Conservation (phyloP, 2,797 vertebrate genomes). For the Picus viridis region DNA sequence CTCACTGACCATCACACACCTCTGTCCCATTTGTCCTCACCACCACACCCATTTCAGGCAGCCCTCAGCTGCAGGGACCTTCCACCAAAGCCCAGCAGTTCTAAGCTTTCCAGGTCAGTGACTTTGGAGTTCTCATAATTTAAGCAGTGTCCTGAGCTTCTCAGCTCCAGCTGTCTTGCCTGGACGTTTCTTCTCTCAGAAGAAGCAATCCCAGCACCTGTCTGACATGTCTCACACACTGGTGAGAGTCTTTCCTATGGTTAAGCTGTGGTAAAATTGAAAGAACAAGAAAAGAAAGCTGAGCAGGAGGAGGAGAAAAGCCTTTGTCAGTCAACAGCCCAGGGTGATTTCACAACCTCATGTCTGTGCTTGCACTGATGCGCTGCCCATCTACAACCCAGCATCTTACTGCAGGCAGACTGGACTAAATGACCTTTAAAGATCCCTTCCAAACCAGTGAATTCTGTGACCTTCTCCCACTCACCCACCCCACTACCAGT, state of each 20-base stretch:
- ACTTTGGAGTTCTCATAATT: fast-evolving
- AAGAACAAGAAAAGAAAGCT: background rate
- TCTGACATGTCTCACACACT: fast-evolving
- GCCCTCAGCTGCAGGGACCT: background rate
- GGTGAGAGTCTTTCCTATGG: background rate
- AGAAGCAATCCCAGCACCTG: background rate
- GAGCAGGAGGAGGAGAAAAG: background rate
- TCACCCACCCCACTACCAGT: background rate
- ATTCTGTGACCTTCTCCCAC: background rate
- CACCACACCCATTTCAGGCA: background rate
- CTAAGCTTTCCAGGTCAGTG: fast-evolving
- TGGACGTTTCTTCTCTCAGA: background rate
- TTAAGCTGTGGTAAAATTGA: background rate
- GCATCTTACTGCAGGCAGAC: fast-evolving
- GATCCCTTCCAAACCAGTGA: no score
- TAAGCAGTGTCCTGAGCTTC: background rate
- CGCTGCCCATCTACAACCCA: background rate
- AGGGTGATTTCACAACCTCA: background rate
- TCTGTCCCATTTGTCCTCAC: background rate
- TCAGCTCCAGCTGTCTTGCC: background rate
- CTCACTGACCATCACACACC: fast-evolving
- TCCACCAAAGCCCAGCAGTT: background rate
- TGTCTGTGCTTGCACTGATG: fast-evolving
- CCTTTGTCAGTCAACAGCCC: background rate
- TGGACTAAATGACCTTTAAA: no score